Evolutionary conservation across 1,140 invertebrate species (phyloP).

Genomic region (Euwallacea similis): DNA sequence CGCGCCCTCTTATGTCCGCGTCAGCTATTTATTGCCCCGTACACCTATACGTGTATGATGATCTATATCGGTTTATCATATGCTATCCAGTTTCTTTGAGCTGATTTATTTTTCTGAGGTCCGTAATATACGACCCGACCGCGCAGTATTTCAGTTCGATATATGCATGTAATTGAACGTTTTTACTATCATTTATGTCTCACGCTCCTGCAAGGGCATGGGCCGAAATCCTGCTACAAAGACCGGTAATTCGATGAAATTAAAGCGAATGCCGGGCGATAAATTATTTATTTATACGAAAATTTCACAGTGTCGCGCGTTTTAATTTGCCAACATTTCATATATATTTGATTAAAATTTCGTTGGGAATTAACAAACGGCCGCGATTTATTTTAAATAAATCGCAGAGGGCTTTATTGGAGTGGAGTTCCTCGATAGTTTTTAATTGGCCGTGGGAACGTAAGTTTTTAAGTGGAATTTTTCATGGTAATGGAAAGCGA

Average conservation of each 20-base stretch:
- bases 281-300: not conserved
- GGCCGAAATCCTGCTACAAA: too few relatives aligned
- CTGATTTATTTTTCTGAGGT: slow-evolving; percentile 43
- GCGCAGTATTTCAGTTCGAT: slow-evolving; percentile 28
- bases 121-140: slow-evolving; percentile 20
- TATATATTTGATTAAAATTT: slow-evolving; percentile 16
- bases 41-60: slow-evolving; percentile 29
- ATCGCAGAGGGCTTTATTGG: not conserved
- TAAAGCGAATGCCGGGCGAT: not conserved
- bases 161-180: slow-evolving; percentile 36
- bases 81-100: slow-evolving; percentile 41
- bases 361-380: not conserved
- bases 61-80: slow-evolving; percentile 46
- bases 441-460: too few relatives aligned
- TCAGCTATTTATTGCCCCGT: not conserved
- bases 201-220: slow-evolving; percentile 21
- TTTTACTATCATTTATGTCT: slow-evolving; percentile 36
- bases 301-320: slow-evolving; percentile 7
- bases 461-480: too few relatives aligned
- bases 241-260: not conserved
- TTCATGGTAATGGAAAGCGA: too few relatives aligned
- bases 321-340: slow-evolving; percentile 13
- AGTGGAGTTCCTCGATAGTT: too few relatives aligned
- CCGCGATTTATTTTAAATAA: slow-evolving; percentile 15
- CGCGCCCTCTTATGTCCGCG: not conserved